Evolutionary conservation across 2,113 vertebrate genomes (phyloP).

Genomic region (Amphilophus citrinellus): DNA sequence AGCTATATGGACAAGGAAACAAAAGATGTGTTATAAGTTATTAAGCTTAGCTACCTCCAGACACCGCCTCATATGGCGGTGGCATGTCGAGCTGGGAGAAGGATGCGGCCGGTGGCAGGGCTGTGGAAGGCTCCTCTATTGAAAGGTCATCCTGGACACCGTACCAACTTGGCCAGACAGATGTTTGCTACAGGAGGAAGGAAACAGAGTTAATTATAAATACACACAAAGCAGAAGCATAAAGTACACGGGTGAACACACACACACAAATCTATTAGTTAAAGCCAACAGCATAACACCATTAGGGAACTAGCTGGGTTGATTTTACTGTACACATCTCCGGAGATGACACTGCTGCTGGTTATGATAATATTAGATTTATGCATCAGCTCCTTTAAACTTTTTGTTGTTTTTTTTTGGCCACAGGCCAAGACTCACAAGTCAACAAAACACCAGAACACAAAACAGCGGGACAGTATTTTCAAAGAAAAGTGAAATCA

Average conservation of each 20-base stretch:
- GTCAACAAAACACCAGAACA: neutral
- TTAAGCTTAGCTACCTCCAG: slow-evolving; percentile 76
- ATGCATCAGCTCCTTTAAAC: neutral
- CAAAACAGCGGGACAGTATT: neutral
- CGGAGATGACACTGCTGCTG: neutral
- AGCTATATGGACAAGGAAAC: neutral
- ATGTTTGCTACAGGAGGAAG: slow-evolving; percentile 74
- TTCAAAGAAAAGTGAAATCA: neutral
- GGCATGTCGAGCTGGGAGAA: slow-evolving; percentile 86
- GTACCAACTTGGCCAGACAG: slow-evolving; percentile 86
- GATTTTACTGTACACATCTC: slow-evolving; percentile 29
- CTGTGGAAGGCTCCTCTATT: slow-evolving; percentile 81
- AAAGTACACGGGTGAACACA: neutral
- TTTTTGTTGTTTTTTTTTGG: neutral
- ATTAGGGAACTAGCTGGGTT: neutral
- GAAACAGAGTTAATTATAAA: slow-evolving; percentile 16
- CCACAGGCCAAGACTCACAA: neutral
- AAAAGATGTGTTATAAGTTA: neutral
- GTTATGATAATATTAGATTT: slow-evolving; percentile 4
- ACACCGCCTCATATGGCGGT: slow-evolving; percentile 85
- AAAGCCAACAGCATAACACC: neutral
- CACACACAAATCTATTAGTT: neutral
- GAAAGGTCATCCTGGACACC: slow-evolving; percentile 84
- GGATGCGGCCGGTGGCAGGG: slow-evolving; percentile 81
- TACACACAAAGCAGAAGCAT: slow-evolving; percentile 10